A percentile compares a stretch with the other conserved stretches of the same genome.
phyloP scores from a whole-genome alignment of 2,888 invertebrate species.

The Ichneumon xanthorius region DNA sequence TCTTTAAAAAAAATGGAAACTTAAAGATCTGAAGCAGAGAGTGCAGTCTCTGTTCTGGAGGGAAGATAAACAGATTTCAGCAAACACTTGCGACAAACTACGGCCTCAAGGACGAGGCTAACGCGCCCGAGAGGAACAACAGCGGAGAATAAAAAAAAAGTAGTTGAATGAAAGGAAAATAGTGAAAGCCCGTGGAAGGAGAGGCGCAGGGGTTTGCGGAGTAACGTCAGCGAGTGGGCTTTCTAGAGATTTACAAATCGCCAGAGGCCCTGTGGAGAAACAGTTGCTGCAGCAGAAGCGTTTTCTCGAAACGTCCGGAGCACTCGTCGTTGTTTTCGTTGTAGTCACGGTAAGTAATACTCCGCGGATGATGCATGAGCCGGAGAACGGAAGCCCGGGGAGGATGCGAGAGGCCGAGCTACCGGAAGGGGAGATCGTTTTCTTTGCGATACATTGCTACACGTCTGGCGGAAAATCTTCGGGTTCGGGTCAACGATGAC shows the following conservation, averaged over 20 bases:
- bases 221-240: conserved; percentile 51
- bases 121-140: conserved; percentile 3
- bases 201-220: neutral
- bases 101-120: neutral
- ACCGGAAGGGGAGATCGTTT: neutral
- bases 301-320: conserved; percentile 49
- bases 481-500: conserved; percentile 21
- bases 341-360: conserved; percentile 60
- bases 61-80: neutral
- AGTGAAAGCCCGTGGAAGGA: conserved; percentile 13
- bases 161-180: neutral
- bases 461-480: conserved; percentile 48
- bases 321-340: conserved; percentile 51
- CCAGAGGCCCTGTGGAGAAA: conserved; percentile 36
- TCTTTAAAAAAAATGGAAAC: too few relatives aligned
- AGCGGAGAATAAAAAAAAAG: neutral
- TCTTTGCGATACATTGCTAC: neutral
- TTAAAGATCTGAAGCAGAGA: too few relatives aligned
- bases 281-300: conserved; percentile 38
- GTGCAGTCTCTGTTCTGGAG: neutral
- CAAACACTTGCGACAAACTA: neutral
- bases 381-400: conserved; percentile 25
- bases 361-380: conserved; percentile 63
- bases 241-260: conserved; percentile 66
- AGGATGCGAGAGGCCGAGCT: conserved; percentile 58